Evolutionary conservation across 1,140 invertebrate genomes (phyloP).

Genomic region (Tetramorium parvispinum): DNA sequence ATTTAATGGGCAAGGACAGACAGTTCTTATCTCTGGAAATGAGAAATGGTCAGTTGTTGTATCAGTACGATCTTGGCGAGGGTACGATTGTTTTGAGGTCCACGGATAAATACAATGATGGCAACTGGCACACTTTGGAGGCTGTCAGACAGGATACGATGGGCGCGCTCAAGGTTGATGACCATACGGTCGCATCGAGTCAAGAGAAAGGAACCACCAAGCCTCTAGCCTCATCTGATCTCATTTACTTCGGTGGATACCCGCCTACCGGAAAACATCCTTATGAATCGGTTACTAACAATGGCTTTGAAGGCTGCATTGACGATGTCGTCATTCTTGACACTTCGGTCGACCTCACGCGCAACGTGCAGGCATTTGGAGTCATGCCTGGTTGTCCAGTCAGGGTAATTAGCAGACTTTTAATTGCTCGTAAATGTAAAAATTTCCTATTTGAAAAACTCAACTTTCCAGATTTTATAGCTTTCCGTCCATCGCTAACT

Average conservation of each 20-base stretch:
- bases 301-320: conserved; percentile 97
- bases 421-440: not conserved
- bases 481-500: not conserved
- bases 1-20: conserved; percentile 91
- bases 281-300: conserved; percentile 88
- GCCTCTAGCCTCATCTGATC: conserved; percentile 87
- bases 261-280: conserved; percentile 87
- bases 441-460: not conserved
- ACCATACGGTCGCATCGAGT: conserved; percentile 81
- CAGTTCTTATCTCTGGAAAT: conserved; percentile 95
- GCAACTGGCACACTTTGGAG: conserved; percentile 92
- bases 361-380: conserved; percentile 92
- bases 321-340: conserved; percentile 92
- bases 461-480: not conserved
- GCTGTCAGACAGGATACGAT: conserved; percentile 89
- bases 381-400: conserved; percentile 94
- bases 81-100: conserved; percentile 87
- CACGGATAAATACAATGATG: conserved; percentile 91
- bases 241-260: conserved; percentile 96
- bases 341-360: conserved; percentile 91
- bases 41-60: conserved; percentile 90
- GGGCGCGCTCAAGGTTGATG: conserved; percentile 91
- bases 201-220: conserved; percentile 79
- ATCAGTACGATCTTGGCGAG: conserved; percentile 90
- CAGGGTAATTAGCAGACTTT: conserved; percentile 86